These are phyloP conservation scores for Calephelis virginiensis DNA, from an alignment of 1,140 invertebrate genomes.

Conservation along the genomic window DNA sequence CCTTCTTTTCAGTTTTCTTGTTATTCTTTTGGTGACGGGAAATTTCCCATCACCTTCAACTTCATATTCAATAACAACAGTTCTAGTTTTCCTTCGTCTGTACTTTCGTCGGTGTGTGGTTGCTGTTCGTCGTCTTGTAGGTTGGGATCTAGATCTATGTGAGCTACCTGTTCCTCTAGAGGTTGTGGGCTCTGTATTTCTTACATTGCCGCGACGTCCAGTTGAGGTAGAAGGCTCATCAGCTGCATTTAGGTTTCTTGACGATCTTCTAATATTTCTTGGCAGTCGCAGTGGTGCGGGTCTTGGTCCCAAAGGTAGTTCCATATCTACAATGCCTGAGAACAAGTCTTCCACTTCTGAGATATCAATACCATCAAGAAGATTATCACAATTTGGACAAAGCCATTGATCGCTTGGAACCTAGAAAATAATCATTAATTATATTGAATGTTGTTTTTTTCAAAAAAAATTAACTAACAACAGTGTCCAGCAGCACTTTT, in stretches of 20 bases:
- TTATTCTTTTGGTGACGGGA: constrained; percentile 74
- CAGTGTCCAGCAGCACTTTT: no score
- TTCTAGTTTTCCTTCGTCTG: constrained; percentile 65
- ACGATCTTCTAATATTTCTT: constrained; percentile 39
- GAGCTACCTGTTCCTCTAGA: constrained; percentile 32
- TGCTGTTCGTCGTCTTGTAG: constrained; percentile 28
- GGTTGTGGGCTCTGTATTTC: constrained; percentile 36
- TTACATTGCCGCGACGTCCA: constrained; percentile 48
- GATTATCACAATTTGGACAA: constrained; percentile 86
- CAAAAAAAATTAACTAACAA: no score
- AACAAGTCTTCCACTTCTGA: constrained; percentile 74
- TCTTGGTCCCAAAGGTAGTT: constrained; percentile 52
- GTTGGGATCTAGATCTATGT: constrained; percentile 24
- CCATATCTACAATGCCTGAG: constrained; percentile 63
- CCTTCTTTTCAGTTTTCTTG: constrained; percentile 64
- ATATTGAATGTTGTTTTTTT: no score
- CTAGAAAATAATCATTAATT: constrained; percentile 37
- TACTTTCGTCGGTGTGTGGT: constrained; percentile 41
- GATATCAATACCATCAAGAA: constrained; percentile 66
- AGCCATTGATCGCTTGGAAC: constrained; percentile 88
- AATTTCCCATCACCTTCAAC: constrained; percentile 79
- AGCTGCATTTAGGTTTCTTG: constrained; percentile 33
- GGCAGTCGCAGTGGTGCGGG: constrained; percentile 32
- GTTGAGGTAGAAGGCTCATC: constrained; percentile 78
- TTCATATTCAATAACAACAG: constrained; percentile 79